Conservation (phyloP, 37 sponge, comb jelly and placozoan species). For the Geodia barretti region DNA sequence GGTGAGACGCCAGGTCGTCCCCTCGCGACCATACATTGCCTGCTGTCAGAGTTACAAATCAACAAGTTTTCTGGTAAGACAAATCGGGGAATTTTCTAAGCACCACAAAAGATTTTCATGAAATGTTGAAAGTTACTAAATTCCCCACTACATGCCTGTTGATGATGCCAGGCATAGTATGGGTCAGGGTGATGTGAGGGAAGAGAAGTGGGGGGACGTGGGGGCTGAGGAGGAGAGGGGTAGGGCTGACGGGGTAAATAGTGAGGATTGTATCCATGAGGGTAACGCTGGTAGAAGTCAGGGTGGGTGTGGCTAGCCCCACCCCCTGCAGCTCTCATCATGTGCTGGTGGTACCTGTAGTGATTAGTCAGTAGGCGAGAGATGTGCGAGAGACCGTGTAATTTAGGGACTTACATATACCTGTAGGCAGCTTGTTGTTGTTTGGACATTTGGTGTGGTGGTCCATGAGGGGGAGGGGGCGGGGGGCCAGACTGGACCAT, state of each 20-base stretch:
- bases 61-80: no score
- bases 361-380: no score
- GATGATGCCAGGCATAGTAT: constrained; percentile 13
- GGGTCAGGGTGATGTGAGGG: constrained; percentile 4
- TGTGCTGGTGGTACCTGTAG: neutral
- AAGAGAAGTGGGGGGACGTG: neutral
- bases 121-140: no score
- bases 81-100: no score
- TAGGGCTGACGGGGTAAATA: neutral
- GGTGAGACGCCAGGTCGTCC: neutral
- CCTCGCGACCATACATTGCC: neutral
- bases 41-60: no score
- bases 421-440: neutral
- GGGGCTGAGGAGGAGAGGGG: neutral
- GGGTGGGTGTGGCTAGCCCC: constrained; percentile 1
- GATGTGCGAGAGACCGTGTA: neutral
- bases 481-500: neutral
- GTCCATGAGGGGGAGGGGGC: constrained; percentile 4
- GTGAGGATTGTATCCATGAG: neutral
- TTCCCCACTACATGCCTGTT: no score
- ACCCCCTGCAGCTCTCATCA: constrained; percentile 4
- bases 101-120: no score
- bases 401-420: no score
- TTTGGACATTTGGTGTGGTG: neutral
- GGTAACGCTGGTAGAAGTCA: neutral